phyloP scores from a whole-genome alignment of 2,888 invertebrate genomes.

The Melanostoma scalare region DNA sequence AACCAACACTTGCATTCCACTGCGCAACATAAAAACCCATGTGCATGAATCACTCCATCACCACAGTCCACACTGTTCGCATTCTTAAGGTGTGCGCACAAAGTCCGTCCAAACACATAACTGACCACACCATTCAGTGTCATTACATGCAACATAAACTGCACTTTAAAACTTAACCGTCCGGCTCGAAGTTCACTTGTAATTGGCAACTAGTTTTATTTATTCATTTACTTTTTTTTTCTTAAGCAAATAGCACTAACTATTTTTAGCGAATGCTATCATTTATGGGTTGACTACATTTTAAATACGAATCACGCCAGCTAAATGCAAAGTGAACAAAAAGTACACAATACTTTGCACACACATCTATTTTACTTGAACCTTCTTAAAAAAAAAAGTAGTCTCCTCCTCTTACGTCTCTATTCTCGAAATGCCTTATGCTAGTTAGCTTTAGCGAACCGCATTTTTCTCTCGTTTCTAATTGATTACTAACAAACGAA shows the following conservation, averaged over 20 bases:
- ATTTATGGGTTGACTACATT: slow-evolving; percentile 60
- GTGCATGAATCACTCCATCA: slow-evolving; percentile 10
- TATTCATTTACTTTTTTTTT: not conserved
- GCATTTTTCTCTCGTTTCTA: slow-evolving; percentile 68
- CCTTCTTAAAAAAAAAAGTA: not conserved
- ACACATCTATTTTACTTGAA: slow-evolving; percentile 30
- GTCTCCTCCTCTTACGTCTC: slow-evolving; percentile 8
- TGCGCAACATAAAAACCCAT: not conserved
- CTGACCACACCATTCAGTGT: slow-evolving; percentile 42
- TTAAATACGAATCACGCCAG: slow-evolving; percentile 53
- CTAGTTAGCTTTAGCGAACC: slow-evolving; percentile 58
- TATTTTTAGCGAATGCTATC: slow-evolving; percentile 72
- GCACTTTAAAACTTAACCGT: slow-evolving; percentile 10
- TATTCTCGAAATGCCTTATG: slow-evolving; percentile 29
- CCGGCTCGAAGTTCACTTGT: slow-evolving; percentile 59
- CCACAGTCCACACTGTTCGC: not conserved
- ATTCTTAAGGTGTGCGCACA: slow-evolving; percentile 30
- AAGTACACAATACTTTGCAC: slow-evolving; percentile 20
- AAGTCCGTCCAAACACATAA: slow-evolving; percentile 39
- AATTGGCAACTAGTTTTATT: slow-evolving; percentile 45
- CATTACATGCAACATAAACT: slow-evolving; percentile 49
- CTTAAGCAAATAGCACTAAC: slow-evolving; percentile 39
- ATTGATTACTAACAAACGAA: slow-evolving; percentile 72
- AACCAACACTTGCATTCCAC: not conserved
- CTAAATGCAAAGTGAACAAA: slow-evolving; percentile 19